Conservation (phyloP, 2,797 vertebrate genomes). For the Champsocephalus esox region DNA sequence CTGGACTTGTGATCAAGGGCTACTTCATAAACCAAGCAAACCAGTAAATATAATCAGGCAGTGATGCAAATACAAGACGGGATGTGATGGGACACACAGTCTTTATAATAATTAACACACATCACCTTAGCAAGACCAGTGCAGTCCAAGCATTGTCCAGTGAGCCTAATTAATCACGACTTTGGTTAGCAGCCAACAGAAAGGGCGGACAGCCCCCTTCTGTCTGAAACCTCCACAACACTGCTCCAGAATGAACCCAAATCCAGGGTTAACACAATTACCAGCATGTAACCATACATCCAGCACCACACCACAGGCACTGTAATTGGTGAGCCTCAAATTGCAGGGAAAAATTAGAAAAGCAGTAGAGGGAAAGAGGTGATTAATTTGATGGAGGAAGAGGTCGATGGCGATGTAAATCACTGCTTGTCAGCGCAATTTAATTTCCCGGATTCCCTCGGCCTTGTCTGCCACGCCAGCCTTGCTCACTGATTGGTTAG, state of each 20-base stretch:
- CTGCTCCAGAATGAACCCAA: conserved; percentile 62
- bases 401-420: conserved; percentile 81
- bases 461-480: conserved; percentile 69
- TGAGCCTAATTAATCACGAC: conserved; percentile 76
- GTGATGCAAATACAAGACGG: conserved; percentile 14
- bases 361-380: conserved; percentile 70
- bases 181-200: conserved; percentile 71
- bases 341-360: conserved; percentile 70
- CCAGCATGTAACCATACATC: conserved; percentile 74
- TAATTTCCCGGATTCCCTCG: conserved; percentile 76
- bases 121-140: conserved; percentile 60
- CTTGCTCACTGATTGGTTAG: conserved; percentile 72
- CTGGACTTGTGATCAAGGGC: background rate
- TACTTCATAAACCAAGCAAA: conserved; percentile 12
- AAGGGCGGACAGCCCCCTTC: conserved; percentile 72
- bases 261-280: conserved; percentile 79
- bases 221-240: conserved; percentile 71
- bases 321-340: conserved; percentile 76
- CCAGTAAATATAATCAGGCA: background rate
- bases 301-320: conserved; percentile 69
- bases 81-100: conserved; percentile 4
- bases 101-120: conserved; percentile 59
- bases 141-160: conserved; percentile 65
- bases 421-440: conserved; percentile 75
- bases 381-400: conserved; percentile 79